Evolutionary conservation across 2,113 vertebrate genomes (phyloP).

Genomic region (Colistium nudipinnis): DNA sequence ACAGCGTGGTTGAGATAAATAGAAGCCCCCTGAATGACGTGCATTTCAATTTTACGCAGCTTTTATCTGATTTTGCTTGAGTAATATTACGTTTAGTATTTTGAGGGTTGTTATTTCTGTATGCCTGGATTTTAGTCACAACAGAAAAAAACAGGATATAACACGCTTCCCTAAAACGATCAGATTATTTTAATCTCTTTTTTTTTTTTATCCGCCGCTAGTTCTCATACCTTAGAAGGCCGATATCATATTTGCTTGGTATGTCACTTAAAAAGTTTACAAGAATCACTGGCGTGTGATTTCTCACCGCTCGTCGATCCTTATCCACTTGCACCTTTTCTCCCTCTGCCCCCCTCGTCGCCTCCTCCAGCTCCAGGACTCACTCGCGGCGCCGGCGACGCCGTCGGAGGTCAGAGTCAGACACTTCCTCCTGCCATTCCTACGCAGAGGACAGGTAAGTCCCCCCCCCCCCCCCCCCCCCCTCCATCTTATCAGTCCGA

Average conservation of each 20-base stretch:
- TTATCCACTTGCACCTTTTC: conserved; percentile 23
- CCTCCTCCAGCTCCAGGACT: conserved; percentile 84
- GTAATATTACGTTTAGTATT: too few species aligned
- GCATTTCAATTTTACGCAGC: too few species aligned
- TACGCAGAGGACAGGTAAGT: conserved; percentile 87
- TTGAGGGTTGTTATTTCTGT: too few species aligned
- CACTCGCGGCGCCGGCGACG: conserved; percentile 83
- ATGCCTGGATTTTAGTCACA: too few species aligned
- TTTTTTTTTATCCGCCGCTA: too few species aligned
- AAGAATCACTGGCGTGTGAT: not conserved
- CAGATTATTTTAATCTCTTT: too few species aligned
- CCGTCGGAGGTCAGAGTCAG: conserved; percentile 82
- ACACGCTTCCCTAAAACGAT: not conserved
- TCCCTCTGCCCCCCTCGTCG: conserved; percentile 24
- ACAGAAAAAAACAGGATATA: not conserved
- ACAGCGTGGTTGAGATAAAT: too few species aligned
- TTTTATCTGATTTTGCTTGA: too few species aligned
- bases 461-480: not conserved
- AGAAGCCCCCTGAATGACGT: too few species aligned
- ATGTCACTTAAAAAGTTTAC: not conserved
- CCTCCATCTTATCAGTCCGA: conserved; percentile 67
- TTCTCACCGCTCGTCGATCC: not conserved
- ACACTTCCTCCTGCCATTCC: conserved; percentile 84
- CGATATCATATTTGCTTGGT: too few species aligned
- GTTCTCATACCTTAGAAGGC: too few species aligned